Evolutionary conservation across 2,797 vertebrate species (phyloP), one percentile per base, ranked within the genome.

Genomic region (Scolopax rusticola): DNA sequence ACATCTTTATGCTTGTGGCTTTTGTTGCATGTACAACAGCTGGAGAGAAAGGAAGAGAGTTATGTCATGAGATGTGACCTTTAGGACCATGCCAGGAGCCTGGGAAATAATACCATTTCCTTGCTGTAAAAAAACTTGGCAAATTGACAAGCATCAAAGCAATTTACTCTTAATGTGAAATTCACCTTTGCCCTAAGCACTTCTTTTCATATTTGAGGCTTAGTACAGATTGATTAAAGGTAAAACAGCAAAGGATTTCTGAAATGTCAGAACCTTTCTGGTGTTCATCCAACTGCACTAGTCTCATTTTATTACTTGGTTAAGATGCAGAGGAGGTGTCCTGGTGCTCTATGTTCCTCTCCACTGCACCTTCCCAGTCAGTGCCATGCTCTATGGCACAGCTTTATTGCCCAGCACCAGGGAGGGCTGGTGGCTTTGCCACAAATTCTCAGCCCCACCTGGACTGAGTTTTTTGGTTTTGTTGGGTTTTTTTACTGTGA

Each of bases 201-300:
- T 93, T 94, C 87, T 96, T 95, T 97, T 91, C 91, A 84, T 92
- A 95, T 96, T 94, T 95, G 93, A 91, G 83, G 93, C 93, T 97
- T 93, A 94, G 88, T 90, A 73, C 59, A 76, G 76, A 95, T 90
- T 94, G 94, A 97, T 95, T 96, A 94, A 97, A 94, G 65, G 83
- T 77, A 95, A 90, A 97, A 88, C 90, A 94, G 91, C 41, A 65
- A 91, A 96, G 95, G 96, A 93, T 96, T 96, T 96, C 88, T 90
- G 91, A 96, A 97, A 95, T 95, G 96, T 97, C 95, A 97, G 85
- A 94, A 96, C 94, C 95, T 97, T 97, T 97, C 47, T 93, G 53
- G 54, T 81, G 61, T 88, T 95, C 95, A 90, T 36, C 87, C 91
- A 94, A 75, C 73, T 18, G 1, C 69, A 36, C 69, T 93, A 81